A percentile compares a stretch with the other conserved stretches of the same genome.
Evolutionary conservation across 2,888 invertebrate genomes (phyloP).

Genomic region (Leptopilina myrica): DNA sequence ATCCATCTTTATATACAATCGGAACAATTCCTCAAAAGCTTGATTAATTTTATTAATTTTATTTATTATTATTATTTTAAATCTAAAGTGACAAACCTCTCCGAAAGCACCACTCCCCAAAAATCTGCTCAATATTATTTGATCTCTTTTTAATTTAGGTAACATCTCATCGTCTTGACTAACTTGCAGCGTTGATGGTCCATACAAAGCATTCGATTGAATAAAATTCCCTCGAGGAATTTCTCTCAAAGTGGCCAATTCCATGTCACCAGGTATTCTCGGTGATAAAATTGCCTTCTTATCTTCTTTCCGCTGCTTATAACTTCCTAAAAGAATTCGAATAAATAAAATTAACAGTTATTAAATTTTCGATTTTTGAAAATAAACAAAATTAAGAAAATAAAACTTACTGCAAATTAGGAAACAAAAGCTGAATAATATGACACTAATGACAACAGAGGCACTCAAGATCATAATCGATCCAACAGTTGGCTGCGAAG

Average conservation of each 20-base stretch:
- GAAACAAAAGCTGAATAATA: constrained; percentile 74
- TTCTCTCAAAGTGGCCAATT: constrained; percentile 91
- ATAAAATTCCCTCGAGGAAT: constrained; percentile 87
- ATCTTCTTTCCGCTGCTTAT: constrained; percentile 82
- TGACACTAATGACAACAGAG: constrained; percentile 76
- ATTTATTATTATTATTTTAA: too few relatives aligned
- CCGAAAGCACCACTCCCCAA: constrained; percentile 98
- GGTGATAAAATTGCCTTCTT: constrained; percentile 83
- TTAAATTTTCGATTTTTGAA: not conserved
- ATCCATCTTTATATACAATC: not conserved
- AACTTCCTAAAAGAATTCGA: constrained; percentile 77
- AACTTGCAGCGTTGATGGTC: constrained; percentile 79
- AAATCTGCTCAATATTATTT: constrained; percentile 91
- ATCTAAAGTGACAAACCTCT: constrained; percentile 80
- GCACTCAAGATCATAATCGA: constrained; percentile 82
- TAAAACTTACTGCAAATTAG: constrained; percentile 78
- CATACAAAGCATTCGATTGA: constrained; percentile 92
- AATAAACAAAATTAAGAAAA: not conserved
- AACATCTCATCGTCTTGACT: constrained; percentile 88
- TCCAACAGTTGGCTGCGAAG: constrained; percentile 78
- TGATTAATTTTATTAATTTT: too few relatives aligned
- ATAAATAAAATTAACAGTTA: too few relatives aligned
- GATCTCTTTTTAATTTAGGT: constrained; percentile 91
- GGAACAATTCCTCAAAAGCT: too few relatives aligned
- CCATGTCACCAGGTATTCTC: constrained; percentile 83